Conservation (phyloP, 2,113 vertebrate species). For the Todiramphus saurophagus region DNA sequence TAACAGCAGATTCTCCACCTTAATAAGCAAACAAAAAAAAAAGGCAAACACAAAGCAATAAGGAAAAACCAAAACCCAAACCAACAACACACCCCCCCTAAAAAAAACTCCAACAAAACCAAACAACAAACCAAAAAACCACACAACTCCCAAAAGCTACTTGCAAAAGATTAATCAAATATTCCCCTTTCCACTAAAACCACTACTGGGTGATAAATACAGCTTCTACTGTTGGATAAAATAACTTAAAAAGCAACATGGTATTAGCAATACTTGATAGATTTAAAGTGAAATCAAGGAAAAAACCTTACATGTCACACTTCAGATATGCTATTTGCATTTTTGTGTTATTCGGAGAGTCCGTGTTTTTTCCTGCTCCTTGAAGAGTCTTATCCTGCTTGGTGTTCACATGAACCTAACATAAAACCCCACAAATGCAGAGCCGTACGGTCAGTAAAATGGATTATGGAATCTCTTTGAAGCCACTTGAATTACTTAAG, state of each 20-base stretch:
- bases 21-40: not conserved
- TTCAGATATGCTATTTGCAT: not conserved
- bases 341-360: not conserved
- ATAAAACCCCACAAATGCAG: not conserved
- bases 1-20: not conserved
- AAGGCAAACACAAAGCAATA: too few species aligned
- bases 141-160: not conserved
- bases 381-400: not conserved
- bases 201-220: not conserved
- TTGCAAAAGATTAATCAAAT: not conserved
- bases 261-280: not conserved
- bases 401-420: not conserved
- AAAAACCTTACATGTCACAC: not conserved
- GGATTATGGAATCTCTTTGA: not conserved
- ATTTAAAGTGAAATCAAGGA: not conserved
- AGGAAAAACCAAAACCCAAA: too few species aligned
- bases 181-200: not conserved
- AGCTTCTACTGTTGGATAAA: not conserved
- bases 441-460: not conserved
- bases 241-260: not conserved
- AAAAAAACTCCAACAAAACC: too few species aligned
- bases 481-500: not conserved
- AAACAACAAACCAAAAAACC: not conserved
- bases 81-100: too few species aligned
- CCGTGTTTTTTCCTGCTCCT: not conserved